Percentiles rank a stretch among this genome's conserved stretches.
phyloP scores from a whole-genome alignment of 2,113 vertebrate genomes.

The Scopus umbretta region DNA sequence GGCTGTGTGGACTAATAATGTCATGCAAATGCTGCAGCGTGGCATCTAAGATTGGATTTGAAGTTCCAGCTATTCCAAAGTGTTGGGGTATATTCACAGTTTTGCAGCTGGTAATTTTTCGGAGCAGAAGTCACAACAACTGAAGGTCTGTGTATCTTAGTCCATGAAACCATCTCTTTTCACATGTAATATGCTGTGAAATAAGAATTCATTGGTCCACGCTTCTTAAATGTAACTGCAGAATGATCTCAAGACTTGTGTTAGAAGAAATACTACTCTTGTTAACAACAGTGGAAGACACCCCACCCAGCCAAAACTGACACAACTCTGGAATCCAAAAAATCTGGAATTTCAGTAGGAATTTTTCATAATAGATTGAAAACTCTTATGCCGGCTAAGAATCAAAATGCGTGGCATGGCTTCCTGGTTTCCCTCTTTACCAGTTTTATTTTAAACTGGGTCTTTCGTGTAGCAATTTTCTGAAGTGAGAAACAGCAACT shows the following conservation, averaged over 20 bases:
- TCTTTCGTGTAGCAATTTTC: not conserved
- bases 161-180: not conserved
- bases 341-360: not conserved
- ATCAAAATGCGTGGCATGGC: not conserved
- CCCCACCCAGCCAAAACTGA: rapidly evolving
- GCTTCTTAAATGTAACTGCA: not conserved
- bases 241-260: not conserved
- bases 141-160: rapidly evolving
- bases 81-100: not conserved
- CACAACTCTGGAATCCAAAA: not conserved
- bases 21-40: not conserved
- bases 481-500: not conserved
- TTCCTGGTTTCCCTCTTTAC: not conserved
- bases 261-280: not conserved
- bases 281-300: not conserved
- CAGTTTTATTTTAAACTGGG: not conserved
- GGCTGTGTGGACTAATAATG: not conserved
- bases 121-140: not conserved
- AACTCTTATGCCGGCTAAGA: not conserved
- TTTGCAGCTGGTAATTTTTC: not conserved
- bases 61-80: not conserved
- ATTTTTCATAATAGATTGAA: not conserved
- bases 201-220: not conserved
- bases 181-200: not conserved
- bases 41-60: not conserved